phyloP scores from a whole-genome alignment of 2,888 invertebrate species.

The Rambutsinella grinnellia region DNA sequence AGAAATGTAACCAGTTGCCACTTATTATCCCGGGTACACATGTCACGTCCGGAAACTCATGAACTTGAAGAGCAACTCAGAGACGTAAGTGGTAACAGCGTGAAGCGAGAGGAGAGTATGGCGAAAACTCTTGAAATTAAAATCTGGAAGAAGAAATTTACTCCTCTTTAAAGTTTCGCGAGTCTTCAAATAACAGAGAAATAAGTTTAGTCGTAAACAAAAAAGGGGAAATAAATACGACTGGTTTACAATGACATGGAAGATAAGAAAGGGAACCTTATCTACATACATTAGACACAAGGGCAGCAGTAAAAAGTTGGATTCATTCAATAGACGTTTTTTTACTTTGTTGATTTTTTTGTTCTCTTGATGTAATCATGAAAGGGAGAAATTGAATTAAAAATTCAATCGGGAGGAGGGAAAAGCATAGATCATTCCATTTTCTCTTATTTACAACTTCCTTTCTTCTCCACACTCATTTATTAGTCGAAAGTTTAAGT shows the following conservation, averaged over 20 bases:
- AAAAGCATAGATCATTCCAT: neutral
- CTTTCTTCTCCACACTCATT: neutral
- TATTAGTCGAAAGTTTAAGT: neutral
- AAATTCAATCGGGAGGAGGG: conserved; percentile 19
- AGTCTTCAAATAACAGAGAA: no score
- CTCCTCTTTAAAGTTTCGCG: neutral
- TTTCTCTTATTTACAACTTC: neutral
- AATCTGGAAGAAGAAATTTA: conserved; percentile 6
- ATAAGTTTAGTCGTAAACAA: neutral
- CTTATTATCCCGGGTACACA: neutral
- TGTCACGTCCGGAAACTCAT: neutral
- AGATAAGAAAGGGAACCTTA: no score
- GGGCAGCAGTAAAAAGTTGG: no score
- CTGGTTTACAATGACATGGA: no score
- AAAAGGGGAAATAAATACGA: neutral
- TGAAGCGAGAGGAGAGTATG: neutral
- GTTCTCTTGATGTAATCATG: neutral
- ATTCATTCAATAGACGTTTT: no score
- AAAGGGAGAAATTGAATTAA: conserved; percentile 30
- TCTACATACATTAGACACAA: no score
- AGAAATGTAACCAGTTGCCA: neutral
- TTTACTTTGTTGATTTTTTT: neutral
- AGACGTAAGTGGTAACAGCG: neutral
- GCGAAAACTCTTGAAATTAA: neutral
- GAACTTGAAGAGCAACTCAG: neutral